These are phyloP conservation scores for Lydus trimaculatus DNA, from an alignment of 2,888 invertebrate genomes.

Conservation along the genomic window DNA sequence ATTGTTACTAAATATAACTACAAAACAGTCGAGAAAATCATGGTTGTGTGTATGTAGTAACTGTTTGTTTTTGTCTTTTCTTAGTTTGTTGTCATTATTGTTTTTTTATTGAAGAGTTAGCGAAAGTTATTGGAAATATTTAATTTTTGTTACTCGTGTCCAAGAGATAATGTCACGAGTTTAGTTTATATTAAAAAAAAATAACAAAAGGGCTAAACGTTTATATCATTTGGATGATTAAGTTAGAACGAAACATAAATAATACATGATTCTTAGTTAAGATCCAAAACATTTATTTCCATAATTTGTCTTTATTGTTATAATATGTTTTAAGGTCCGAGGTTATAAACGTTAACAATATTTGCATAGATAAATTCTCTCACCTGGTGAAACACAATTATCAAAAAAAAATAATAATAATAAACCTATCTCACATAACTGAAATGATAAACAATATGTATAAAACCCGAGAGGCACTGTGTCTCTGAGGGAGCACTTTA, in stretches of 20 bases:
- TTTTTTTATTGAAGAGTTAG: constrained; percentile 19
- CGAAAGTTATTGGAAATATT: constrained; percentile 16
- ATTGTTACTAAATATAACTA: constrained; percentile 53
- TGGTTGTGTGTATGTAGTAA: constrained; percentile 24
- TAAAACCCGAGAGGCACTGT: constrained; percentile 22
- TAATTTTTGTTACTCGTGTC: constrained; percentile 37
- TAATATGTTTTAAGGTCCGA: constrained; percentile 20
- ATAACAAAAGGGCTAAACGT: constrained; percentile 5
- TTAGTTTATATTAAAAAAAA: background rate
- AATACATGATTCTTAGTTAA: constrained; percentile 20
- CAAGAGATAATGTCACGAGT: constrained; percentile 32
- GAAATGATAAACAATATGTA: constrained; percentile 8
- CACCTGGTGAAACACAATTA: constrained; percentile 22
- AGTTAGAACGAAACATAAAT: constrained; percentile 20
- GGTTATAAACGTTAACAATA: constrained; percentile 23
- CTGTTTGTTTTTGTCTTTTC: constrained; percentile 31
- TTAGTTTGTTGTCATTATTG: constrained; percentile 43
- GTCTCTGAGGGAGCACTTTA: constrained; percentile 17
- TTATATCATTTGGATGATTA: background rate
- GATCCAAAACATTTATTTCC: constrained; percentile 29
- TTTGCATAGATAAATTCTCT: constrained; percentile 30
- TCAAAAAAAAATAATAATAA: too few relatives aligned
- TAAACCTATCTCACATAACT: constrained; percentile 23
- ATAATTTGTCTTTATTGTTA: constrained; percentile 30
- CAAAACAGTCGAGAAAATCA: constrained; percentile 46